Base-by-base conservation (phyloP, 2,113 vertebrate genomes). In the Brevimyrus niger region DNA sequence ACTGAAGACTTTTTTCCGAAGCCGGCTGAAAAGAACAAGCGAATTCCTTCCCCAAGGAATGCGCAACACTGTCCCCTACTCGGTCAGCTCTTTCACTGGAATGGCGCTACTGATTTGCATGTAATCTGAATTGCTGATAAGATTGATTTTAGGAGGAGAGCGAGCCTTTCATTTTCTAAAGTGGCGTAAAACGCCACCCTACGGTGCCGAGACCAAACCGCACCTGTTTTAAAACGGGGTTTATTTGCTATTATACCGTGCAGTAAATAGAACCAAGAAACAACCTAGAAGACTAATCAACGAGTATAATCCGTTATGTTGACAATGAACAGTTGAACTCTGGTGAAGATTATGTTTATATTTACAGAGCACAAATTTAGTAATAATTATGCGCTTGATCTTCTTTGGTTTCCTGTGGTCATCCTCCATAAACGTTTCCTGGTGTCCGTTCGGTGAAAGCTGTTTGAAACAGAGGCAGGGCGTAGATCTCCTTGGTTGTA, bases 41-140 rank as follows among this genome's bases (percentile, higher is more conserved):
- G 92, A 89, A 94, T 93, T 91, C 86, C 90, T 93, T 94, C 61
- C 90, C 93, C 91, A 92, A 95, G 94, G 95, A 96, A 96, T 95
- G 95, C 89, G 92, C 91, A 87, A 89, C 92, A 91, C 92, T 88
- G 90, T 91, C 90, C 89, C 69, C 90, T 35, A 91, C 92, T 83
- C 91, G 55, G 90, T 47, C 91, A 27, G 88, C 89, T 90, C 91
- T 90, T 53, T 84, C 89, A 91, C 90, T 65, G 44, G 91, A 89
- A 89, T 93, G 94, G 93, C 95, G 93, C 93, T 92, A 58, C 86
- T 89, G 89, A 96, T 97, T 97, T 97, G 96, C 96, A 97, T 97
- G 94, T 92, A 92, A 96, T 97, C 95, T 96, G 96, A 97, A 97
- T 97, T 94, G 96, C 95, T 96, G 96, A 97, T 97, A 94, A 94